Evolutionary conservation across 2,113 vertebrate genomes (phyloP).

Genomic region (Casuarius casuarius): DNA sequence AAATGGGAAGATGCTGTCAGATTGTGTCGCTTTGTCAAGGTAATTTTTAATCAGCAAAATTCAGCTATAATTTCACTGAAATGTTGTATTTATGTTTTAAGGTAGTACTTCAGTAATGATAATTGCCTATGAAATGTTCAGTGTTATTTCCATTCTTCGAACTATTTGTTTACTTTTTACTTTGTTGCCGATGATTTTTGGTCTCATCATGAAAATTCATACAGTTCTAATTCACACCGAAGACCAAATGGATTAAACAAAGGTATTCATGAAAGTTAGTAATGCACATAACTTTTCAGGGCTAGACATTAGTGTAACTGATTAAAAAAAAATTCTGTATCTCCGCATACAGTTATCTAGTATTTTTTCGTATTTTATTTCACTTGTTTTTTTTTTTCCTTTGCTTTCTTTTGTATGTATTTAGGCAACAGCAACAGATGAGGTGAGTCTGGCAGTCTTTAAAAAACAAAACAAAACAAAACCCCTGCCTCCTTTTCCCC

Average conservation of each 20-base stretch:
- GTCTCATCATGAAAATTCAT: rapidly evolving
- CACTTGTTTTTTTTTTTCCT: neutral
- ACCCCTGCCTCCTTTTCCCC: neutral
- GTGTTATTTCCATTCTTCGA: neutral
- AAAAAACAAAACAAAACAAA: neutral
- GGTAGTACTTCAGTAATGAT: neutral
- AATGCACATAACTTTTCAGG: neutral
- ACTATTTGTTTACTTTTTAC: neutral
- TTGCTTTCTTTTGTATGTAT: constrained; percentile 21
- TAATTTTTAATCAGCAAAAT: constrained; percentile 16
- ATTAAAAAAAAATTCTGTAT: neutral
- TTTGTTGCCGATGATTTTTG: neutral
- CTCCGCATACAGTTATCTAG: neutral
- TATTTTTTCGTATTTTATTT: neutral
- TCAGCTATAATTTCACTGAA: rapidly evolving
- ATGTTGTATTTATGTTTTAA: neutral
- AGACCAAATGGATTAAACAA: neutral
- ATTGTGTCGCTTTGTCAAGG: constrained; percentile 96
- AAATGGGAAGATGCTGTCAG: constrained; percentile 91
- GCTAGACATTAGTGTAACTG: neutral
- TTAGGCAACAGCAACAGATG: constrained; percentile 49
- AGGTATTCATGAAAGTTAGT: neutral
- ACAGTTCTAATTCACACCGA: neutral
- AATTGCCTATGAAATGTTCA: neutral
- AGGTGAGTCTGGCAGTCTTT: constrained; percentile 49